Percentiles rank a stretch among this genome's conserved stretches.
These are phyloP conservation scores for Nasonovia ribisnigri DNA, from an alignment of 2,888 invertebrate species.

Conservation along the genomic window DNA sequence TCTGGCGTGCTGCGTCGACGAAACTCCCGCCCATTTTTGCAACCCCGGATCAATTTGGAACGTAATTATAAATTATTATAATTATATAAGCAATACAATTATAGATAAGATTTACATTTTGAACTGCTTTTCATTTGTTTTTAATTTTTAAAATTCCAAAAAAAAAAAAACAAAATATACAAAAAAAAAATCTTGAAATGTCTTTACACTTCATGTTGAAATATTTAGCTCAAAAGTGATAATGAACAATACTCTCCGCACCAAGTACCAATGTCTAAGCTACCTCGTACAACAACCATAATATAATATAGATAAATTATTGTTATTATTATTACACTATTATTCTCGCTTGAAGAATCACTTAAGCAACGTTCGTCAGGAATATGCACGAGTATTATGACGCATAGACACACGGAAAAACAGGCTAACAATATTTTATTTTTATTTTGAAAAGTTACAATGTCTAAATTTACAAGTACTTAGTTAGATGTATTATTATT, in stretches of 20 bases:
- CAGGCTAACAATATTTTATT: not conserved
- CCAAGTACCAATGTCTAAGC: not conserved
- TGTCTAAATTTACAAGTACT: not conserved
- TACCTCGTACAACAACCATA: not conserved
- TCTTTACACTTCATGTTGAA: not conserved
- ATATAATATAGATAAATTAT: not conserved
- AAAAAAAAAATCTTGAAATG: not conserved
- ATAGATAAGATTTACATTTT: not conserved
- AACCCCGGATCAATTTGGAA: not conserved
- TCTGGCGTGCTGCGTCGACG: slow-evolving; percentile 17
- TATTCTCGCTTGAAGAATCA: not conserved
- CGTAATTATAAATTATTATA: not conserved
- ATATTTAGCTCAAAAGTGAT: not conserved
- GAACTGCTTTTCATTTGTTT: not conserved
- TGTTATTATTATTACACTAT: too few species aligned
- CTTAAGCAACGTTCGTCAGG: not conserved
- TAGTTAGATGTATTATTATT: too few species aligned
- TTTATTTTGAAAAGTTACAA: not conserved
- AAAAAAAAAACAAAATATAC: not conserved
- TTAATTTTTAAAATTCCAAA: not conserved
- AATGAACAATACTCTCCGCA: not conserved
- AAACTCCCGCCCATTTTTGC: slow-evolving; percentile 39
- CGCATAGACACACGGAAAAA: too few species aligned
- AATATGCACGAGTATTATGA: not conserved
- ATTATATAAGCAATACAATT: not conserved